Percentiles rank a stretch among this genome's conserved stretches.
Conservation (phyloP, 2,797 vertebrate species). For the Lacerta bilineata region DNA sequence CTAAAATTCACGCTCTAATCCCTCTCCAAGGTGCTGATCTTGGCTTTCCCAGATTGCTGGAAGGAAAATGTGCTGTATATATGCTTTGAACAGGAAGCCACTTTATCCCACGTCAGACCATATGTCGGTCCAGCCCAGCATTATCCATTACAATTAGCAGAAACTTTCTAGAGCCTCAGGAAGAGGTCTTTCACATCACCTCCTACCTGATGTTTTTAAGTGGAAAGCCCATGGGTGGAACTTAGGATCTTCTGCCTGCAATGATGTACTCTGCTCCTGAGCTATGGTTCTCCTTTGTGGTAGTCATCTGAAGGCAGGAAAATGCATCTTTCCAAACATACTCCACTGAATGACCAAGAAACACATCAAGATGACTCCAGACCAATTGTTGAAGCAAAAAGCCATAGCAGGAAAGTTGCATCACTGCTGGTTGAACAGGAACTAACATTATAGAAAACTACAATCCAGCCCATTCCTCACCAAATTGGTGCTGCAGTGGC, state of each 20-base stretch:
- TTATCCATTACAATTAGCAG: not conserved
- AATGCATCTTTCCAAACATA: not conserved
- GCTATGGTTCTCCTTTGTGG: not conserved
- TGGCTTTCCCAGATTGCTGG: not conserved
- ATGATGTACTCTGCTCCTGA: not conserved
- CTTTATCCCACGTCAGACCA: not conserved
- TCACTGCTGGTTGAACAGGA: slow-evolving; percentile 40
- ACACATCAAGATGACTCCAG: slow-evolving; percentile 13
- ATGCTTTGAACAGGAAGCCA: not conserved
- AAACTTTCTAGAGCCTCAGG: not conserved
- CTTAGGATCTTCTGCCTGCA: not conserved
- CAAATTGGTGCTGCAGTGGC: not conserved
- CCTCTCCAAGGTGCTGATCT: too few relatives aligned
- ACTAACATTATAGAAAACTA: not conserved
- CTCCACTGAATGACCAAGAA: not conserved
- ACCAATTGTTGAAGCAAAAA: slow-evolving; percentile 30
- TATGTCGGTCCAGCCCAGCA: not conserved
- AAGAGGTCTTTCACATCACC: not conserved
- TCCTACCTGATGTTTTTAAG: not conserved
- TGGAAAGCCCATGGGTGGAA: not conserved
- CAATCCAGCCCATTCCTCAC: not conserved
- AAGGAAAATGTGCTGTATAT: not conserved
- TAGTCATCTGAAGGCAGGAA: not conserved
- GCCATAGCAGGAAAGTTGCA: not conserved
- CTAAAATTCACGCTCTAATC: too few relatives aligned